Base-by-base conservation (phyloP, 2,888 invertebrate species). In the Volucella inflata region DNA sequence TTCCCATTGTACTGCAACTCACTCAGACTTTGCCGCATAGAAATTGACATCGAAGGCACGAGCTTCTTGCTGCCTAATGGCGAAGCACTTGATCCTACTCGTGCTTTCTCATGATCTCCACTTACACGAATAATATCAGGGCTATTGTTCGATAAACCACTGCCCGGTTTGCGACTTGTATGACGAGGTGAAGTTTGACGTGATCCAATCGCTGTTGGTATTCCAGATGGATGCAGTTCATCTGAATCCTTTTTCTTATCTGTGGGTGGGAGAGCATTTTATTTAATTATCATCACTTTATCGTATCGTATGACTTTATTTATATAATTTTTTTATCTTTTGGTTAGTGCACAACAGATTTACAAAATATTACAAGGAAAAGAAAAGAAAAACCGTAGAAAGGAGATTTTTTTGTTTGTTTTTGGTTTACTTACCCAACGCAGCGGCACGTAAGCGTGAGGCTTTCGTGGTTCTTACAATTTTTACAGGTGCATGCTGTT, bases 401-500 rank as follows among this genome's bases (percentile, higher is more conserved):
- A 57, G 42, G 57, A 64, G 30, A 40, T 48, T 77, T 21, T 21
- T 21, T 53, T 48, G 42, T 65, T 60, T 62, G 64, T 14, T 38
- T 53, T 62, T 53, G 14, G 30, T 51, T 48, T 82, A 91, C 91
- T 92, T 91, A 92, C 92, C 92, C 88, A 92, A 90, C 87, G 95
- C 95, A 76, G 95, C 95, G 79, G 95, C 95, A 91, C 96, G 93
- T 83, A 96, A 93, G 88, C 95, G 94, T 87, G 96, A 96, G 42
- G 96, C 94, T 90, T 95, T 94, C 74, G 96, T 96, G 88, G 95
- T 94, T 91, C 96, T 94, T 89, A 96, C 95, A 78, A 92, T 92
- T 77, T 88, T 89, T 68, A 87, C 81, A 75, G 88, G 80, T 67
- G 75, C 78, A 64, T 64, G 88, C 64, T 87, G 88, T 55, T 87